Evolutionary conservation across 1,140 invertebrate genomes (phyloP).

Genomic region (Aphaenogaster rudis): DNA sequence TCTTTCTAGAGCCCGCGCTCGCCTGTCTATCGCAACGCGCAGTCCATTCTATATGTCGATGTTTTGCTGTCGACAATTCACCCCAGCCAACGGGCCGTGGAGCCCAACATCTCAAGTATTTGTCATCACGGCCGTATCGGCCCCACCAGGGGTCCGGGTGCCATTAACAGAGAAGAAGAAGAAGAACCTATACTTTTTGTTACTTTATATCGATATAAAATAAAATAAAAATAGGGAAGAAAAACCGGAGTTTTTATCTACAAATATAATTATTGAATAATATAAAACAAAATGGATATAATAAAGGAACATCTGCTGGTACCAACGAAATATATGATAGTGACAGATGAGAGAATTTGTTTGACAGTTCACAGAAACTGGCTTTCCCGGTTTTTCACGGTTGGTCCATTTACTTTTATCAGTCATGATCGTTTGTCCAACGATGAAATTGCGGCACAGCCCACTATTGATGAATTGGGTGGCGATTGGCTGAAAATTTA

Average conservation of each 20-base stretch:
- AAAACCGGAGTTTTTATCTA: background rate
- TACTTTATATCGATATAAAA: background rate
- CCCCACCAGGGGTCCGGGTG: no score
- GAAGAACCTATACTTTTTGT: no score
- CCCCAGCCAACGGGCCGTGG: no score
- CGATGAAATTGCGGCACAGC: conserved; percentile 84
- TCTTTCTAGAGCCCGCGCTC: no score
- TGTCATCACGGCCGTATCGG: no score
- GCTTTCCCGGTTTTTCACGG: conserved; percentile 79
- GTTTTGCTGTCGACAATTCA: no score
- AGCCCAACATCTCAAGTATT: no score
- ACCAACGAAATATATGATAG: conserved; percentile 82
- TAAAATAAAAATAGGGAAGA: background rate
- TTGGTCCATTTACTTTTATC: conserved; percentile 81
- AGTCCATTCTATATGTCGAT: no score
- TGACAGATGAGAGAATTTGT: conserved; percentile 81
- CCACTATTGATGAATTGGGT: conserved; percentile 82
- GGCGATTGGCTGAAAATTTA: conserved; percentile 82
- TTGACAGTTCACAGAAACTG: conserved; percentile 82
- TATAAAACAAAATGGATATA: conserved; percentile 78
- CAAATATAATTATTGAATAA: background rate
- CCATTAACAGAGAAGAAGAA: no score
- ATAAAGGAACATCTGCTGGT: conserved; percentile 80
- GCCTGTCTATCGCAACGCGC: no score
- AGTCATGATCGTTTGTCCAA: conserved; percentile 80